Percentiles rank a stretch among this genome's conserved stretches.
phyloP scores from a whole-genome alignment of 2,113 vertebrate species.

The Arizona elegans region DNA sequence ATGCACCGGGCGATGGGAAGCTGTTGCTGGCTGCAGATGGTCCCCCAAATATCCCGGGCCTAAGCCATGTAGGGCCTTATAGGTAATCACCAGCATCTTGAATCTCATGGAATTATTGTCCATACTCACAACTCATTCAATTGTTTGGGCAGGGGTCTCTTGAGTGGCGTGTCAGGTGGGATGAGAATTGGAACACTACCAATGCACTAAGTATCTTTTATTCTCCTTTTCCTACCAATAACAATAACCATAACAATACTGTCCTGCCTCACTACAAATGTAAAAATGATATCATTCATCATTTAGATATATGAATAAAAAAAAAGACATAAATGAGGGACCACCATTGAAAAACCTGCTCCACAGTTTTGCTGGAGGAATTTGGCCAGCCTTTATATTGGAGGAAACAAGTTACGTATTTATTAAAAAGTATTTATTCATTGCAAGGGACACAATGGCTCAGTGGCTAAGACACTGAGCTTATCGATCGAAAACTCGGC shows the following conservation, averaged over 20 bases:
- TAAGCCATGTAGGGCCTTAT: too few species aligned
- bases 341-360: not conserved
- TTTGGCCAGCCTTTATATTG: not conserved
- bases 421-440: not conserved
- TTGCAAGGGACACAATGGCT: too few species aligned
- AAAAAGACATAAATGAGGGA: not conserved
- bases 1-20: too few species aligned
- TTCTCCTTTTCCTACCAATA: not conserved
- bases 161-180: not conserved
- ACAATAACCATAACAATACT: not conserved
- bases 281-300: not conserved
- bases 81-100: too few species aligned
- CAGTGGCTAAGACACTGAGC: too few species aligned
- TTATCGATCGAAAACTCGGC: too few species aligned
- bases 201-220: not conserved
- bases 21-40: too few species aligned
- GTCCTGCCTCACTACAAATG: not conserved
- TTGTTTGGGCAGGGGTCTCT: not conserved
- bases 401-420: not conserved
- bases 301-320: not conserved
- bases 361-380: not conserved
- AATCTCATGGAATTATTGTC: not conserved
- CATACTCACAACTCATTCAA: not conserved
- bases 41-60: too few species aligned
- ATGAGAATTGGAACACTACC: not conserved